Evolutionary conservation across 1,140 invertebrate genomes (phyloP).

Genomic region (Halictus rubicundus): DNA sequence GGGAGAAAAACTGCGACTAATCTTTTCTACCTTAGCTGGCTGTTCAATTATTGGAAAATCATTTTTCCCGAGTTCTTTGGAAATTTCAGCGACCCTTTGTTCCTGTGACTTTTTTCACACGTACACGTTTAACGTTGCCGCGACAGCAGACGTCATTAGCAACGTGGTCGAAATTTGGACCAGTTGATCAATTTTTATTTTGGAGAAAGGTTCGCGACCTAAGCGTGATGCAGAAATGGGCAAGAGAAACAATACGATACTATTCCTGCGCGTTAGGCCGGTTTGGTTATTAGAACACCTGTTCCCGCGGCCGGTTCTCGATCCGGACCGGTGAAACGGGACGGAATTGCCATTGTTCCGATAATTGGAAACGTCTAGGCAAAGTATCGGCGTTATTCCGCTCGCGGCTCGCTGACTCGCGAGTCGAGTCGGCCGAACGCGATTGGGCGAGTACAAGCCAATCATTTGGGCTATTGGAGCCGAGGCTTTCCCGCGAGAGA

Average conservation of each 20-base stretch:
- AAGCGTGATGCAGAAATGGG: no score
- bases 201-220: no score
- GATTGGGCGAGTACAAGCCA: slow-evolving; percentile 51
- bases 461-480: slow-evolving; percentile 59
- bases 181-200: no score
- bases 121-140: no score
- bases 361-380: slow-evolving; percentile 6
- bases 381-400: neutral
- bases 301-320: neutral
- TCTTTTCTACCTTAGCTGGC: no score
- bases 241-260: no score
- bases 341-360: slow-evolving; percentile 1
- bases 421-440: slow-evolving; percentile 22
- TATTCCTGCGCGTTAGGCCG: neutral
- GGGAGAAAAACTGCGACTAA: neutral
- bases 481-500: neutral
- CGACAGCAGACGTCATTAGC: no score
- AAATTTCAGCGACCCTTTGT: neutral
- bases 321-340: neutral
- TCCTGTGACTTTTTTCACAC: no score
- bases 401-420: neutral
- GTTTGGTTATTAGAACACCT: neutral
- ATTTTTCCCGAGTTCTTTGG: neutral
- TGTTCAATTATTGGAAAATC: no score
- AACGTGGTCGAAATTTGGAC: no score